A percentile compares a stretch with the other conserved stretches of the same genome.
These are phyloP conservation scores for Drosophila repletoides DNA, from an alignment of 1,140 invertebrate species.

Conservation along the genomic window DNA sequence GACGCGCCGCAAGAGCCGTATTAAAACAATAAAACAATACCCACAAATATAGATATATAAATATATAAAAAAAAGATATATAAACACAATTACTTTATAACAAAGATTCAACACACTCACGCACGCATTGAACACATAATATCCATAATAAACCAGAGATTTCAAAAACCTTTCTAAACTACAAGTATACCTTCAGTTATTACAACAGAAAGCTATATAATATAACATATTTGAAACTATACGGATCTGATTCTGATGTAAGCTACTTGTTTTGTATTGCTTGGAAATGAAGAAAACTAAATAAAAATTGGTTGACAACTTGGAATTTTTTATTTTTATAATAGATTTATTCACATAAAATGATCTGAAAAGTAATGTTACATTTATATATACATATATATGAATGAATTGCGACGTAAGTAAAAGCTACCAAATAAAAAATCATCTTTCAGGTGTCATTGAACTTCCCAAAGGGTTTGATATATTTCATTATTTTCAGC, in stretches of 20 bases:
- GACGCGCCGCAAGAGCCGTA: constrained; percentile 93
- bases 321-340: background rate
- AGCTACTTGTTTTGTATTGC: constrained; percentile 33
- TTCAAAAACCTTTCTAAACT: background rate
- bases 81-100: constrained; percentile 39
- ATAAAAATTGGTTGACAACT: constrained; percentile 26
- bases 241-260: constrained; percentile 7
- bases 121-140: constrained; percentile 8
- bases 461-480: no score
- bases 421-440: no score
- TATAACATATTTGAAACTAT: background rate
- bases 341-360: no score
- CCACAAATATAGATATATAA: constrained; percentile 9
- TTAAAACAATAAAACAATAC: constrained; percentile 32
- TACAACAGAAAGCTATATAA: background rate
- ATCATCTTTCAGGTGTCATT: no score
- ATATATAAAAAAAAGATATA: background rate
- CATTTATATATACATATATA: no score
- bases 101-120: constrained; percentile 1
- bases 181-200: constrained; percentile 9
- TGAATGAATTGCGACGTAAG: no score
- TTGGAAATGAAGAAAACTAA: constrained; percentile 9
- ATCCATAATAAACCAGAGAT: background rate
- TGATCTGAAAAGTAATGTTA: no score
- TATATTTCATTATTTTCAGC: no score